Evolutionary conservation across 2,888 invertebrate genomes (phyloP).

Genomic region (Amphipyra tragopoginis): DNA sequence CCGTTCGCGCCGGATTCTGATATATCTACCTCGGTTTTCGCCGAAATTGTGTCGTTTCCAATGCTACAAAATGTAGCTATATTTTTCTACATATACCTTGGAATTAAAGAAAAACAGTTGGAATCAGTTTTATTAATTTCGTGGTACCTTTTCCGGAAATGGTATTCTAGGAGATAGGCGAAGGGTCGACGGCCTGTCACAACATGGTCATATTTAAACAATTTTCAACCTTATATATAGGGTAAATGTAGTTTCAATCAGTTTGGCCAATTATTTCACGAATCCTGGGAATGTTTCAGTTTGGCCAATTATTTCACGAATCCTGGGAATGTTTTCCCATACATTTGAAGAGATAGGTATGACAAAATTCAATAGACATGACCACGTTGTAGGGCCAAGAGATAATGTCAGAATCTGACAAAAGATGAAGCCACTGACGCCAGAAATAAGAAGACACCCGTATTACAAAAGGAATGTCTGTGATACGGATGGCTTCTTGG

Average conservation of each 20-base stretch:
- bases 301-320: background rate
- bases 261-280: background rate
- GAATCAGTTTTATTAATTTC: conserved; percentile 29
- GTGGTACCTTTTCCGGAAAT: conserved; percentile 4
- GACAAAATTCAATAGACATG: too few species aligned
- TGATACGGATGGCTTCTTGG: too few species aligned
- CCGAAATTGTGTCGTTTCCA: conserved; percentile 23
- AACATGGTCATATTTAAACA: conserved; percentile 7
- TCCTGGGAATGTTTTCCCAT: too few species aligned
- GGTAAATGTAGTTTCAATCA: background rate
- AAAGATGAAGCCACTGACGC: too few species aligned
- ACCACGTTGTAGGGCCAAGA: too few species aligned
- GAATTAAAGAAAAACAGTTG: conserved; percentile 35
- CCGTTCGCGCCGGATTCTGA: conserved; percentile 39
- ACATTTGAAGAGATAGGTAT: too few species aligned
- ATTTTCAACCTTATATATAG: background rate
- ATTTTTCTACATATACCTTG: conserved; percentile 20
- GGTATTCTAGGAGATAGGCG: background rate
- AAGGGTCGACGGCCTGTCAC: conserved; percentile 2
- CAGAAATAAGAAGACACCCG: too few species aligned
- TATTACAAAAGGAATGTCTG: too few species aligned
- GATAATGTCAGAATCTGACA: too few species aligned
- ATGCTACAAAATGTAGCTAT: conserved; percentile 22
- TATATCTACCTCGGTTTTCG: conserved; percentile 39
- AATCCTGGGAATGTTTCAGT: background rate